Conservation (phyloP, 2,888 invertebrate species). For the Tetragnatha montana region DNA sequence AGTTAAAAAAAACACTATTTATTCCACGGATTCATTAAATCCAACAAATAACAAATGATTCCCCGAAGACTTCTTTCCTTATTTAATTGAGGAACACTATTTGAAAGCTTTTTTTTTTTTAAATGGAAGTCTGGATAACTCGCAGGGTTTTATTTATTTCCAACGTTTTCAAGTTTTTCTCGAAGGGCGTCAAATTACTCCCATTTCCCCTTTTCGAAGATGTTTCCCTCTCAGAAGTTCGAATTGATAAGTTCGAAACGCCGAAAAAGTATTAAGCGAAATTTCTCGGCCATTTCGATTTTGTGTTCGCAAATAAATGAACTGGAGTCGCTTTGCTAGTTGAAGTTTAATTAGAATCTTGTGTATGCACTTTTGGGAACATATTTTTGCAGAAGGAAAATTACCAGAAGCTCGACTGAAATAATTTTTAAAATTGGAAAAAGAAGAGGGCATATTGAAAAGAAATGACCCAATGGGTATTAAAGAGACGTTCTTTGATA, state of each 20-base stretch:
- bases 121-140: too few species aligned
- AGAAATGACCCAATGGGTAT: background rate
- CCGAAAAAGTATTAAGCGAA: background rate
- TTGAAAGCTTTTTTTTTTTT: background rate
- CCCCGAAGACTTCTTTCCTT: background rate
- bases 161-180: background rate
- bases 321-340: background rate
- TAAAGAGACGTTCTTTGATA: too few species aligned
- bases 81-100: background rate
- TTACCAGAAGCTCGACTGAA: background rate
- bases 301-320: background rate
- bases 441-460: background rate
- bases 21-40: conserved; percentile 9
- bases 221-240: background rate
- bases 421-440: background rate
- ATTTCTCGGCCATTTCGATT: background rate
- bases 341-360: background rate
- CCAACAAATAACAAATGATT: conserved; percentile 7
- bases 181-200: background rate
- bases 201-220: background rate
- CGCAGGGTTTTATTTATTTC: background rate
- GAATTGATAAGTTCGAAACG: background rate
- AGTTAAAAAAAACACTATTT: conserved; percentile 9
- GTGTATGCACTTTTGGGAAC: background rate
- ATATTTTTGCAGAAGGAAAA: background rate